Evolutionary conservation across 2,113 vertebrate genomes (phyloP).

Genomic region (Bombycilla garrulus): DNA sequence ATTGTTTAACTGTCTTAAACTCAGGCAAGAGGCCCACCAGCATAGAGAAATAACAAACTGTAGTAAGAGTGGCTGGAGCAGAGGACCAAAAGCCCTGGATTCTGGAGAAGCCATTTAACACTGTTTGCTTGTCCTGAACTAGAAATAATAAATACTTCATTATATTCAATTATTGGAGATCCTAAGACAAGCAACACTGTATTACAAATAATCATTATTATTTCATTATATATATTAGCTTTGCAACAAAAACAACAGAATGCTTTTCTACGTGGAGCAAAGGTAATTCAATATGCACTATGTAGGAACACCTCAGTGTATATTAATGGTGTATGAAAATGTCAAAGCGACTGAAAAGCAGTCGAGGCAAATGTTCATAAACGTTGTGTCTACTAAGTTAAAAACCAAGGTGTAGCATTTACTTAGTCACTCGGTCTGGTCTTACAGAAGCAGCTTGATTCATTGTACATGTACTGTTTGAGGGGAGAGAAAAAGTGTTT

Average conservation of each 20-base stretch:
- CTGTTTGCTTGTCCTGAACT: constrained; percentile 58
- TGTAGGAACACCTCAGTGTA: background rate
- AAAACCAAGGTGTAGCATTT: background rate
- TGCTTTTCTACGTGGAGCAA: background rate
- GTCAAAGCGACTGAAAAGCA: background rate
- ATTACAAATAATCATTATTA: constrained; percentile 53
- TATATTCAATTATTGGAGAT: constrained; percentile 44
- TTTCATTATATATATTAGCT: constrained; percentile 24
- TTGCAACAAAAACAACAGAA: background rate
- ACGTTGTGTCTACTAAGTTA: background rate
- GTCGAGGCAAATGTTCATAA: background rate
- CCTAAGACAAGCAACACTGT: constrained; percentile 8
- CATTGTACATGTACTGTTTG: background rate
- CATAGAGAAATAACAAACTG: constrained; percentile 67
- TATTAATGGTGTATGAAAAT: background rate
- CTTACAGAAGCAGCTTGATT: background rate
- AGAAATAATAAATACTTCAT: constrained; percentile 66
- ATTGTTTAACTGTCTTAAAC: constrained; percentile 59
- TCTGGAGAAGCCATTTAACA: constrained; percentile 52
- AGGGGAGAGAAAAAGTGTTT: background rate
- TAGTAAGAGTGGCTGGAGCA: constrained; percentile 38
- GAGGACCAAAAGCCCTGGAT: constrained; percentile 10
- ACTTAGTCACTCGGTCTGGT: background rate
- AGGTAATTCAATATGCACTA: background rate
- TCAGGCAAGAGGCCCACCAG: constrained; percentile 61